Base-by-base conservation (phyloP, 1,140 invertebrate species). In the Ceratosolen fusciceps region DNA sequence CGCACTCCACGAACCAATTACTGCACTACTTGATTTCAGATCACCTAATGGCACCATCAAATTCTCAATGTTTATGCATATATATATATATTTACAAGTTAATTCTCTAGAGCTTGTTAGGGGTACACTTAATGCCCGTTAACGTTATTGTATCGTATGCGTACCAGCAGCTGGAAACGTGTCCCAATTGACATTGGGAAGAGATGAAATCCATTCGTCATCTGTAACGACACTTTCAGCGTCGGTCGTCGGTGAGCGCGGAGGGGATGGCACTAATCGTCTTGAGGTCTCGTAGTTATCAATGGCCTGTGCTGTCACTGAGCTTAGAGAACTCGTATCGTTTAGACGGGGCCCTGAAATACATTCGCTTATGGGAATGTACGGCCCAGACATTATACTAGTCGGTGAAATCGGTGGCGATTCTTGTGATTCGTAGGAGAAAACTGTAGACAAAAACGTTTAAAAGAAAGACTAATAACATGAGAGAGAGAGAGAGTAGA, bases 311-410 rank as follows among this genome's bases (percentile, higher is more conserved):
- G 84, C 83, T 39, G 86, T 80, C 47, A 83, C 60, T 1, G 87
- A 90, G 83, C 80, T 89, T 19, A 90, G 82, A 43, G 88, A 90
- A 70, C 86, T 90, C 43, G 74, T 65, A 67, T 90, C 89, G 65
- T 87, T 89, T 2, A 92, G 88, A 14, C 93, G 93, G 79, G 92
- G 93, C 60, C 97, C 97, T 74, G 96, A 96, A 81, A 96, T 95
- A 88, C 97, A 98, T 88, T 98, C 96, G 77, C 96, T 97, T 82
- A 96, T 94, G 34, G 94, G 93, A 89, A 96, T 96, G 84, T 96
- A 96, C 0, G 95, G 94, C 7, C 93, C 93, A 5, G 93, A 93
- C 39, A 92, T 91, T 34, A 91, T 92, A 81, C 92, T 93, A 21
- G 90, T 88, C 3, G 92, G 91, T 31, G 92, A 92, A 81, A 91